Conservation (phyloP, 1,140 invertebrate species). For the Trachymyrmex cornetzi region DNA sequence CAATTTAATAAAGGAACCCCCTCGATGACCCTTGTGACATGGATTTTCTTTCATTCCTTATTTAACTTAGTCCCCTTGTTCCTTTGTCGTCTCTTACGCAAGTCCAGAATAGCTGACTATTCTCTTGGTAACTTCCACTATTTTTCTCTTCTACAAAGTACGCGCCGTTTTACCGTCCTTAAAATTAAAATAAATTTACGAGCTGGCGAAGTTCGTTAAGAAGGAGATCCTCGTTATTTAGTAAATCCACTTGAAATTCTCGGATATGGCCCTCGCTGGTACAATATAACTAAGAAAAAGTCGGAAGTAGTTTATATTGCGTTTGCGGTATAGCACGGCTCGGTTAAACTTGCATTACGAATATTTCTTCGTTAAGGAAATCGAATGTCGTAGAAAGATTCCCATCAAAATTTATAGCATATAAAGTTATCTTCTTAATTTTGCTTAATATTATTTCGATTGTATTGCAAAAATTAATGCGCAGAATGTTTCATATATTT, state of each 20-base stretch:
- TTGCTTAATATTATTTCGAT: neutral
- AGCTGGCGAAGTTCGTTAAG: slow-evolving; percentile 61
- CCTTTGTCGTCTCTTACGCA: slow-evolving; percentile 30
- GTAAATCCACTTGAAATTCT: slow-evolving; percentile 76
- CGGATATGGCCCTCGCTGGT: slow-evolving; percentile 54
- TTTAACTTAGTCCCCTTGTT: slow-evolving; percentile 19
- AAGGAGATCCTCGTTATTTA: slow-evolving; percentile 66
- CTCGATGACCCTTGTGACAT: slow-evolving; percentile 10
- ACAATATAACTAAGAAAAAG: slow-evolving; percentile 34
- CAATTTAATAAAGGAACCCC: slow-evolving; percentile 51
- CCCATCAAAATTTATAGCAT: slow-evolving; percentile 17
- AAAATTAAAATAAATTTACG: slow-evolving; percentile 78
- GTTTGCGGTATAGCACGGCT: slow-evolving; percentile 57
- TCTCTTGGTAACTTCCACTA: slow-evolving; percentile 26
- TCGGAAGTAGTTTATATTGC: slow-evolving; percentile 1
- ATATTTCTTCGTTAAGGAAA: slow-evolving; percentile 60
- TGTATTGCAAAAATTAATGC: neutral
- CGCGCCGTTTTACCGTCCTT: slow-evolving; percentile 37
- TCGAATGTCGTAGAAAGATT: neutral
- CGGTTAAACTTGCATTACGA: slow-evolving; percentile 64
- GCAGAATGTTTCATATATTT: neutral
- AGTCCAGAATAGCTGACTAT: slow-evolving; percentile 51
- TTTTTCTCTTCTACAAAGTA: slow-evolving; percentile 56
- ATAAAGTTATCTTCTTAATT: neutral
- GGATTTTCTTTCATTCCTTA: slow-evolving; percentile 46